Conservation (phyloP, 2,113 vertebrate species). For the Reinhardtius hippoglossoides region DNA sequence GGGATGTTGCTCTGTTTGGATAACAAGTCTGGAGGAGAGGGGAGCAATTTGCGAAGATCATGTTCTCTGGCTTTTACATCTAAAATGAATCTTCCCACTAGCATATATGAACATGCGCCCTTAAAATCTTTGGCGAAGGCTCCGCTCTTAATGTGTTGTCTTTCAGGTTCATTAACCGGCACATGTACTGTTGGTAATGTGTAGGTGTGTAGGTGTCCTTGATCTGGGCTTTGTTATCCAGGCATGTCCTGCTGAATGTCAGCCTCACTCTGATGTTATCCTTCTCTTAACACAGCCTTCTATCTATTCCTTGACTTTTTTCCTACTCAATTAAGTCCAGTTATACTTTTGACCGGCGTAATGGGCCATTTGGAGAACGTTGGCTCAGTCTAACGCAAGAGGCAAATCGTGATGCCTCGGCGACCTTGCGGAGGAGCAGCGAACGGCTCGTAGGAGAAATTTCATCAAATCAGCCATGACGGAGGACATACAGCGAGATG, state of each 20-base stretch:
- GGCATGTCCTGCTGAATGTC: neutral
- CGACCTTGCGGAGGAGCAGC: slow-evolving; percentile 20
- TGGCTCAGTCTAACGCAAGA: slow-evolving; percentile 21
- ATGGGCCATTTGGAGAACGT: slow-evolving; percentile 27
- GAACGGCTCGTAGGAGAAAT: slow-evolving; percentile 43
- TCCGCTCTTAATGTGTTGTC: neutral
- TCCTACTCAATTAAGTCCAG: slow-evolving; percentile 2
- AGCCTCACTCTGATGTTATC: too few relatives aligned
- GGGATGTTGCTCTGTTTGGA: slow-evolving; percentile 56
- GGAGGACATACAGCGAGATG: slow-evolving; percentile 42
- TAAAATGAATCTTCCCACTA: slow-evolving; percentile 34
- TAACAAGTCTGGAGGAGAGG: slow-evolving; percentile 49
- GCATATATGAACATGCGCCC: slow-evolving; percentile 1
- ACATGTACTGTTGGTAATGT: slow-evolving; percentile 27
- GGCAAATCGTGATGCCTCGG: slow-evolving; percentile 11
- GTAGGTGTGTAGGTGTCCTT: slow-evolving; percentile 6
- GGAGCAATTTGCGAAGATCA: slow-evolving; percentile 19
- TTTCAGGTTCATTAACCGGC: slow-evolving; percentile 37
- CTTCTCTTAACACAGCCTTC: neutral
- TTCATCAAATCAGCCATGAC: slow-evolving; percentile 43
- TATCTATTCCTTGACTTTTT: slow-evolving; percentile 10
- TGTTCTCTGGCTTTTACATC: slow-evolving; percentile 20
- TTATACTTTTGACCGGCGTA: slow-evolving; percentile 29
- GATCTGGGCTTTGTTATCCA: slow-evolving; percentile 1
- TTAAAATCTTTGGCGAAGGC: slow-evolving; percentile 26